Percentiles rank a stretch among this genome's conserved stretches.
Conservation (phyloP, 64 coral and sea anemone genomes). For the Stichodactyla helianthus region DNA sequence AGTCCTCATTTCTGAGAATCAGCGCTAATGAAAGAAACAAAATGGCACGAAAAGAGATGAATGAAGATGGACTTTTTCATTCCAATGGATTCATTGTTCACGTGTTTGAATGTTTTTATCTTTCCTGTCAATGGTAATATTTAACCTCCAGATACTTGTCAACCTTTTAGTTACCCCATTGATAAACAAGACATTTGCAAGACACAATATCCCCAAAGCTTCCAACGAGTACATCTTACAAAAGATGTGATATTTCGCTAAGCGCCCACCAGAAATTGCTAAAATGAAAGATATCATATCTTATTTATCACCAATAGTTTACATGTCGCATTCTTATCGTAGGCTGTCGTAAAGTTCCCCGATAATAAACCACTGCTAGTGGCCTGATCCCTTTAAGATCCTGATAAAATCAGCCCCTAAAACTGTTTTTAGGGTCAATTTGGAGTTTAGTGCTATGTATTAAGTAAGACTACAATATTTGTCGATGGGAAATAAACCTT, state of each 20-base stretch:
- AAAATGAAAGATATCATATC: constrained; percentile 1
- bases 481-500: constrained; percentile 9
- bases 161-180: not conserved
- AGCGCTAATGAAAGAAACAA: not conserved
- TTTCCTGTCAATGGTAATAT: not conserved
- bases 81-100: not conserved
- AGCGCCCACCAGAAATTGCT: not conserved
- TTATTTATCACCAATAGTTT: constrained; percentile 6
- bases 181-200: not conserved
- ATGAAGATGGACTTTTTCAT: not conserved
- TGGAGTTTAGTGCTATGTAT: constrained; percentile 15
- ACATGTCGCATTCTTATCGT: not conserved
- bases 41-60: not conserved
- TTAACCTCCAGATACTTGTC: not conserved
- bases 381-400: not conserved
- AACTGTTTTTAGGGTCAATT: constrained; percentile 18
- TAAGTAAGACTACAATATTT: constrained; percentile 14
- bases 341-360: not conserved
- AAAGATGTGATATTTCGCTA: constrained; percentile 5
- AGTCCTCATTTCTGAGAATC: too few relatives aligned
- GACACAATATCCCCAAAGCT: constrained; percentile 1
- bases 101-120: not conserved
- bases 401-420: constrained; percentile 7
- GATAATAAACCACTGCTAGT: constrained; percentile 7
- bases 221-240: constrained; percentile 9